A percentile compares a stretch with the other conserved stretches of the same genome.
phyloP scores from a whole-genome alignment of 2,113 vertebrate genomes.

The Bubo scandiacus region DNA sequence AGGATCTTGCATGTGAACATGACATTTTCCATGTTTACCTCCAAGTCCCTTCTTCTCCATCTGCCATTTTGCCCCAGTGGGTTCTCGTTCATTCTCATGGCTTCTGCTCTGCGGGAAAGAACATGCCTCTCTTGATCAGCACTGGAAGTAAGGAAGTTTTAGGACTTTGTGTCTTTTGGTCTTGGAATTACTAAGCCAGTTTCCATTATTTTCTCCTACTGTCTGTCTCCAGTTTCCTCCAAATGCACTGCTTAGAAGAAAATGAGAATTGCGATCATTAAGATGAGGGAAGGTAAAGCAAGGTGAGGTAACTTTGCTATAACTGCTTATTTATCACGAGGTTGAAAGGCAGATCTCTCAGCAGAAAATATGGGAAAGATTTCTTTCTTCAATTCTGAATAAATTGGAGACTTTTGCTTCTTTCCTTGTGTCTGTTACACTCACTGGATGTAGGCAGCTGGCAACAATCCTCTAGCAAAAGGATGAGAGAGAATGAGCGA shows the following conservation, averaged over 20 bases:
- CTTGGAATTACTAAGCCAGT: background rate
- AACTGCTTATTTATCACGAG: background rate
- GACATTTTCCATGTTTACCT: background rate
- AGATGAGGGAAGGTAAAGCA: background rate
- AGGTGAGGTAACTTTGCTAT: background rate
- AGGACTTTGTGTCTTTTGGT: background rate
- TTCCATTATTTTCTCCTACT: background rate
- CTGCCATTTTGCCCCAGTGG: background rate
- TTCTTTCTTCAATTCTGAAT: background rate
- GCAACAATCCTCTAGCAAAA: background rate
- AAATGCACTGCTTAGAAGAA: background rate
- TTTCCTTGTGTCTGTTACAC: background rate
- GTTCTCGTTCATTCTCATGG: background rate
- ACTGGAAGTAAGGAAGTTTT: background rate
- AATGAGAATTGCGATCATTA: background rate
- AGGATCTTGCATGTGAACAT: background rate
- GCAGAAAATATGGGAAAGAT: background rate
- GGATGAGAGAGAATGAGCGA: background rate
- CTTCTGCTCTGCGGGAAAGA: background rate
- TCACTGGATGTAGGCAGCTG: background rate
- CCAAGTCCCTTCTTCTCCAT: background rate
- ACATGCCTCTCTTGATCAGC: background rate
- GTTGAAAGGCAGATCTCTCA: background rate
- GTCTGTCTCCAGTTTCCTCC: background rate
- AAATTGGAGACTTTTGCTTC: background rate